Base-by-base conservation (phyloP, 2,888 invertebrate species). In the Meta bourneti region DNA sequence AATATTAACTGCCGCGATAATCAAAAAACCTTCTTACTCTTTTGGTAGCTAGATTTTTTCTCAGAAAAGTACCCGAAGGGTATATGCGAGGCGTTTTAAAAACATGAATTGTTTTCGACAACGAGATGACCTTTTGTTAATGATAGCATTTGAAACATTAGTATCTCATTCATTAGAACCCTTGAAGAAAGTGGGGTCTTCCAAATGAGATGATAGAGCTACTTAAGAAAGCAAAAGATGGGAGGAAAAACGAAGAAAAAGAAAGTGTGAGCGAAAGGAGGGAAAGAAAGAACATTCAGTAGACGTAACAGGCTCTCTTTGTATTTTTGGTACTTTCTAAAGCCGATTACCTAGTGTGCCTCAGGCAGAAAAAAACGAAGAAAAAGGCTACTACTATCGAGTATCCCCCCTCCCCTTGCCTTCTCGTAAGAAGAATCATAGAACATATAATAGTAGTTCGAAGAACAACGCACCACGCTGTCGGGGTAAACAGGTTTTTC, bases 321-420 rank as follows among this genome's bases (percentile, higher is more conserved):
- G 77, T 82, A 61, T 82, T 88, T 78, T 49, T 19, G 54, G 71
- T 52, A 77, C 51, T 87, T 77, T 88, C 52, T 52, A 87, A 91
- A 87, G 87, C 49, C 77, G 91, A 78, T 85, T 80, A 91, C 71
- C 75, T 71, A 70, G 54, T 71, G 82, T 19, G 52, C 86, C 86
- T 75, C 34, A 77, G 77, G 81, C 82, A 54, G 48, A 11, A 49
- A n/a, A 54, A 48, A 78, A 70, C 11, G 11, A 69, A 82, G 72
- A 69, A 89, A 82, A 61, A 70, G 61, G 61, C 16, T 11, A 61
- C 61, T 61, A 16, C 61, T 61, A 61, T 16, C 8, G 61, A 61
- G 61, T 61, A 61, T 7, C 16, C 13, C n/a, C 61, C 8, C 51
- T 49, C 71, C 82, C 87, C 86, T 77, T 82, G 81, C 54, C 86